Conservation (phyloP, 2,888 invertebrate species). For the Chymomyza amoena region DNA sequence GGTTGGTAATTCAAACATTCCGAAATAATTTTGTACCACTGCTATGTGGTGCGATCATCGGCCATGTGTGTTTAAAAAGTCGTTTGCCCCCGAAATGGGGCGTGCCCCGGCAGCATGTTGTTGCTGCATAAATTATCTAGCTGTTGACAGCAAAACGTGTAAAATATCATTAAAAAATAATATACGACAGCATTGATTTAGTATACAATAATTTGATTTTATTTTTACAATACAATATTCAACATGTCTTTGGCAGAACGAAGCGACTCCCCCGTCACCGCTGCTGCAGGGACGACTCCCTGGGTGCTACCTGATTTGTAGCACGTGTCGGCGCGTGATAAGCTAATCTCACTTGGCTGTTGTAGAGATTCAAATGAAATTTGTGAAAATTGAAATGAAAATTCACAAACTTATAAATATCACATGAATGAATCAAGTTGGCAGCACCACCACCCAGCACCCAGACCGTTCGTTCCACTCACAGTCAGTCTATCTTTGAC, state of each 20-base stretch:
- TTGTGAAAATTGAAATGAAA: conserved; percentile 50
- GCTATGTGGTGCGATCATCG: background rate
- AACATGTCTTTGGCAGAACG: background rate
- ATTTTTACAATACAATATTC: conserved; percentile 20
- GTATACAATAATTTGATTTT: conserved; percentile 45
- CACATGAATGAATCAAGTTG: conserved; percentile 37
- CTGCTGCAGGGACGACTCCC: conserved; percentile 6
- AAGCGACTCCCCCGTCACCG: background rate
- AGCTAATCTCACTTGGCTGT: conserved; percentile 65
- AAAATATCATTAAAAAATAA: conserved; percentile 64
- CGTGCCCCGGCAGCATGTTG: conserved; percentile 40
- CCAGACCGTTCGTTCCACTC: conserved; percentile 34
- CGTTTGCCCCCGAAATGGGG: conserved; percentile 47
- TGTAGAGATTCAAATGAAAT: conserved; percentile 66
- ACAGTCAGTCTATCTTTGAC: conserved; percentile 3
- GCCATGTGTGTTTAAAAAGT: conserved; percentile 6
- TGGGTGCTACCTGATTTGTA: conserved; percentile 28
- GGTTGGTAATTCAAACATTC: background rate
- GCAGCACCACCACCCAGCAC: too few species aligned
- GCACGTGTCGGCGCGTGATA: conserved; percentile 43
- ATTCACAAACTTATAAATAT: conserved; percentile 66
- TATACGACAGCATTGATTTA: conserved; percentile 66
- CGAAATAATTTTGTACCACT: background rate
- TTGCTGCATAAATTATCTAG: conserved; percentile 57
- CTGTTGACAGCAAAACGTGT: conserved; percentile 50